These are phyloP conservation scores for Rhagoletis zephyria DNA, from an alignment of 1,140 invertebrate species.

Conservation along the genomic window DNA sequence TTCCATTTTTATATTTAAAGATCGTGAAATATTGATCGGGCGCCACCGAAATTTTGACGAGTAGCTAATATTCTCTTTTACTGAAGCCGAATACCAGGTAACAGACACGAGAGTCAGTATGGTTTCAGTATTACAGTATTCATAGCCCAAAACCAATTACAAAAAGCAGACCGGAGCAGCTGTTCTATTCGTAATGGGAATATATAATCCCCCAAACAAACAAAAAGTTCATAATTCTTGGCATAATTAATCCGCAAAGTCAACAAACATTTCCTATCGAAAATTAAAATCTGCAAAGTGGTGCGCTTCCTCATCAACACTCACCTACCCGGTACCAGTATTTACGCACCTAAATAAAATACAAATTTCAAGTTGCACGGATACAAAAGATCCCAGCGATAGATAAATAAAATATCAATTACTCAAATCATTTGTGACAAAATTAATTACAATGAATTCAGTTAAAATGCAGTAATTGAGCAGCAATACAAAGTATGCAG, in stretches of 20 bases:
- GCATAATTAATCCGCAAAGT: constrained; percentile 50
- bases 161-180: background rate
- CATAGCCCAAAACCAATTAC: background rate
- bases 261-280: constrained; percentile 47
- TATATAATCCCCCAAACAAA: background rate
- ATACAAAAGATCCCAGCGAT: background rate
- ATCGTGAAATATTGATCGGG: too few species aligned
- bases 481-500: constrained; percentile 26
- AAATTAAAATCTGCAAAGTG: constrained; percentile 22
- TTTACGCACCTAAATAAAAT: background rate
- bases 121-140: background rate
- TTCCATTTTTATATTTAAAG: too few species aligned
- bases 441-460: constrained; percentile 43
- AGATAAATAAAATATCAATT: constrained; percentile 54
- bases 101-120: too few species aligned
- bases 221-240: constrained; percentile 47
- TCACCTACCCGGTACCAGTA: too few species aligned
- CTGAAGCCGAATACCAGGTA: too few species aligned
- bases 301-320: constrained; percentile 8
- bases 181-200: background rate
- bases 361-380: background rate
- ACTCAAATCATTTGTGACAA: constrained; percentile 51
- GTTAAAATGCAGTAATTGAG: constrained; percentile 11
- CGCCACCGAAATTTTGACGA: too few species aligned
- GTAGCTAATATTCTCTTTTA: too few species aligned